Evolutionary conservation across 1,140 invertebrate species (phyloP).

Genomic region (Laupala kohalensis): DNA sequence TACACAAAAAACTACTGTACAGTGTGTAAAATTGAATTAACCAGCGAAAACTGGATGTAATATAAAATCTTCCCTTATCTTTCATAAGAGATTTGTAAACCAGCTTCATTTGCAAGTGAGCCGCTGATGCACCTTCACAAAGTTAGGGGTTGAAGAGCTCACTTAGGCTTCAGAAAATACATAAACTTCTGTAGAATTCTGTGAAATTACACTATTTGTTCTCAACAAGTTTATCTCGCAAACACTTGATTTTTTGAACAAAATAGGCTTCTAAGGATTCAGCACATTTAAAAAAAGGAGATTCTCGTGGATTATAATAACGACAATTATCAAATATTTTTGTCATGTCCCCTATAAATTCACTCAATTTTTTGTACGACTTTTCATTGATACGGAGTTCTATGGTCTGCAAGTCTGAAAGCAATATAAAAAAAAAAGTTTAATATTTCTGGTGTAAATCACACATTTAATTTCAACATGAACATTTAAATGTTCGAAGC

Average conservation of each 20-base stretch:
- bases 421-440: conserved; percentile 16
- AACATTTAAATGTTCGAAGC: conserved; percentile 4
- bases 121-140: no score
- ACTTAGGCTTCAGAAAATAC: no score
- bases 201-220: conserved; percentile 27
- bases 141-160: no score
- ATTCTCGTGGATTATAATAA: conserved; percentile 90
- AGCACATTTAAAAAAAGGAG: conserved; percentile 89
- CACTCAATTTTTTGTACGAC: conserved; percentile 74
- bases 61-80: background rate
- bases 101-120: no score
- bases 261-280: conserved; percentile 91
- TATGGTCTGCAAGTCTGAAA: conserved; percentile 85
- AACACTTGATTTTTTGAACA: conserved; percentile 77
- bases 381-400: conserved; percentile 74
- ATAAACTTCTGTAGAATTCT: no score
- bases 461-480: background rate
- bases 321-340: conserved; percentile 98
- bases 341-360: conserved; percentile 94
- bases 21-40: background rate
- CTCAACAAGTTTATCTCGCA: conserved; percentile 62
- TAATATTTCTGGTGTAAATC: background rate
- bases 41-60: background rate
- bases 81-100: background rate
- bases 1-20: background rate